Conservation (phyloP, 2,888 invertebrate species). For the Mythimna pallens region DNA sequence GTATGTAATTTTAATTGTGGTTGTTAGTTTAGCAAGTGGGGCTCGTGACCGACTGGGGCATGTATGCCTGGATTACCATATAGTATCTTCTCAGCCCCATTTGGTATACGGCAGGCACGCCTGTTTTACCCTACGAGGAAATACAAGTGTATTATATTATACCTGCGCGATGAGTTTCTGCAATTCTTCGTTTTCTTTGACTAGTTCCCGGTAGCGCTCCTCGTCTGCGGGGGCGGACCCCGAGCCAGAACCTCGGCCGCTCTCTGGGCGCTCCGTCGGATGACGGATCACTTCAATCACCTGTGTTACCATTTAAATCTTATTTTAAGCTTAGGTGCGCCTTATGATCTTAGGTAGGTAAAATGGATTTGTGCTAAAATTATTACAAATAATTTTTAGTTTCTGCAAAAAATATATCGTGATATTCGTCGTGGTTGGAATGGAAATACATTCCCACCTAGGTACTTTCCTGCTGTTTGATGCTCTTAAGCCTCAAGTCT, state of each 20-base stretch:
- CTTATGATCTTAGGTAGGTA: no score
- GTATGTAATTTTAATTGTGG: no score
- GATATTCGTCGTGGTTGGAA: no score
- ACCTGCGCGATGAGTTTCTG: slow-evolving; percentile 98
- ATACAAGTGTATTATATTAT: slow-evolving; percentile 39
- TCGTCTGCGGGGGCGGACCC: slow-evolving; percentile 97
- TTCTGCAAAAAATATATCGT: neutral
- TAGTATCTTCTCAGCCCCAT: no score
- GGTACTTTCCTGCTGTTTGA: no score
- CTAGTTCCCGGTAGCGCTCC: slow-evolving; percentile 97
- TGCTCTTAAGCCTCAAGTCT: no score
- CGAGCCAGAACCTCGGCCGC: slow-evolving; percentile 95
- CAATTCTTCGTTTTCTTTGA: slow-evolving; percentile 98
- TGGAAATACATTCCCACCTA: no score
- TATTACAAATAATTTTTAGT: no score
- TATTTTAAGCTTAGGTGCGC: slow-evolving; percentile 15
- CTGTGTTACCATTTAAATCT: slow-evolving; percentile 76
- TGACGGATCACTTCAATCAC: slow-evolving; percentile 97
- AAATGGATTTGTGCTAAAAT: neutral
- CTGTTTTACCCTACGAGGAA: neutral
- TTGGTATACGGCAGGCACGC: no score
- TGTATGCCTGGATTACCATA: no score
- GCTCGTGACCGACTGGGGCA: no score
- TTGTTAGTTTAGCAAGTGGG: no score
- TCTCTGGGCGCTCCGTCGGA: slow-evolving; percentile 96